Conservation (phyloP, 1,140 invertebrate genomes). For the Drosophila suzukii region DNA sequence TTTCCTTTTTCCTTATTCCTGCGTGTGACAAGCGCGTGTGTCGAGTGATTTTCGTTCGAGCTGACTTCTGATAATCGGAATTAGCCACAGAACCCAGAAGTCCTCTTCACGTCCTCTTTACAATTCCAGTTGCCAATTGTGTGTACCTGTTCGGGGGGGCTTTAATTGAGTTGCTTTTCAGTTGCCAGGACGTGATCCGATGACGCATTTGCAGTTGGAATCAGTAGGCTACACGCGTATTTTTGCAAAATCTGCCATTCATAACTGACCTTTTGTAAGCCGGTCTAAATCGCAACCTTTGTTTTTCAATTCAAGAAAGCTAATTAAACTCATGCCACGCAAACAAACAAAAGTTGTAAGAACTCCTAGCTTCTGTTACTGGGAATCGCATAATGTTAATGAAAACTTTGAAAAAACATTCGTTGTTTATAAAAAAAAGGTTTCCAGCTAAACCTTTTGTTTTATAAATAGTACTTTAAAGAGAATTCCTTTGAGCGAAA, state of each 20-base stretch:
- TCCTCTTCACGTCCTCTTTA: slow-evolving; percentile 27
- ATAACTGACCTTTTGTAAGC: neutral
- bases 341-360: too few species aligned
- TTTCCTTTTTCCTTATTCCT: slow-evolving; percentile 48
- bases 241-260: neutral
- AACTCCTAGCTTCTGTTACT: too few species aligned
- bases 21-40: slow-evolving; percentile 67
- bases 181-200: slow-evolving; percentile 7
- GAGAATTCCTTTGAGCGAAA: too few species aligned
- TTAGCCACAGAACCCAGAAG: slow-evolving; percentile 2
- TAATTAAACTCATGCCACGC: too few species aligned
- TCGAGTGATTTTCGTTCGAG: slow-evolving; percentile 67
- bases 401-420: too few species aligned
- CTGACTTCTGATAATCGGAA: slow-evolving; percentile 55
- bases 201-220: neutral
- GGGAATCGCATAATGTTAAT: too few species aligned
- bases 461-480: too few species aligned
- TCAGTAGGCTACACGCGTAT: neutral
- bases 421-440: too few species aligned
- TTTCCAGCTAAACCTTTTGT: too few species aligned
- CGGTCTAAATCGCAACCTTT: too few species aligned
- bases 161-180: slow-evolving; percentile 71
- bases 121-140: slow-evolving; percentile 19
- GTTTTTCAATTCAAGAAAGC: too few species aligned
- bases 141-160: slow-evolving; percentile 26